Evolutionary conservation across 2,113 vertebrate genomes (phyloP), one percentile per base, ranked within the genome.

Genomic region (Colinus virginianus): DNA sequence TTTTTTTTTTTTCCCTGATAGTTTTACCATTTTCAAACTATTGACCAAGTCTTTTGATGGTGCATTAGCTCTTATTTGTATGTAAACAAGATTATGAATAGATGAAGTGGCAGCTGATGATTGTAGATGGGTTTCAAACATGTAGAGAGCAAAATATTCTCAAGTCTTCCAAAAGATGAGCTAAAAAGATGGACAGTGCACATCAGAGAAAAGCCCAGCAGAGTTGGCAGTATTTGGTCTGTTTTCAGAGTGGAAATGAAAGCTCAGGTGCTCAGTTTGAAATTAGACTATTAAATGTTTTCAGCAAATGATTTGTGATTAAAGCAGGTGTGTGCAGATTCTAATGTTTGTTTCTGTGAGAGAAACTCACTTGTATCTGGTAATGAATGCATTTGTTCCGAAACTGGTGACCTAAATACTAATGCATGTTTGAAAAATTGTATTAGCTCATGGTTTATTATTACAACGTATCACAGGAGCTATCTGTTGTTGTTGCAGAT

Each of bases 211-310:
- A 91, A 86, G 40, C 10, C 12, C 51, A 55, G 25, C 11, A 16
- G 78, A 84, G 48, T 67, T 93, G 86, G 66, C 68, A 78, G 38
- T 36, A 19, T 84, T 93, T 78, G 53, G 48, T 30, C 43, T 38
- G 15, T 30, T 90, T 88, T 78, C 77, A 86, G 43, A 49, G 49
- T 11, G 36, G 21, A 69, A 93, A 66, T 69, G 62, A 66, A 93
- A 92, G 84, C 92, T 95, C 90, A 96, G 88, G 88, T 96, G 94
- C 84, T 90, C 63, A 84, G 25, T 93, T 91, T 84, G 76, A 93
- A 95, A 91, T 96, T 80, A 95, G 64, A 72, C 74, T 90, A 26
- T n/a, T 76, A 80, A 94, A 87, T 84, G 19, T 69, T 53, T 69
- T 92, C 26, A 72, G 90, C 84, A 92, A 90, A 72, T 26, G 66